Base-by-base conservation (phyloP, 2,797 vertebrate genomes). In the Hippocampus kuda region DNA sequence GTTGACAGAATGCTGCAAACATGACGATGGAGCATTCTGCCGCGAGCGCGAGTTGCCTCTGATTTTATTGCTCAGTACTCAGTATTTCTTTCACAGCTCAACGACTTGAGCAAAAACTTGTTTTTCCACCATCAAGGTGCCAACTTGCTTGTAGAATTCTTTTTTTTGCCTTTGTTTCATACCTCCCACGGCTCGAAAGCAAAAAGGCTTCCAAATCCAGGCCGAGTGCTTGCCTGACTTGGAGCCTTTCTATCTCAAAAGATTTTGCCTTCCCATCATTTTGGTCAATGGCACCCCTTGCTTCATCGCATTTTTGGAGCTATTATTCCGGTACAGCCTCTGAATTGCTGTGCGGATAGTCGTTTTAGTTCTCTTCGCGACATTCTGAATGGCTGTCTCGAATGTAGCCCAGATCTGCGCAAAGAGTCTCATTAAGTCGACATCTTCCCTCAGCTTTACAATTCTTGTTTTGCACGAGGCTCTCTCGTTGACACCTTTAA, bases 41-140 rank as follows among this genome's bases (percentile, higher is more conserved):
- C 69, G 38, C 57, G 2, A 74, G 78, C 72, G 10, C 1, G 1
- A 22, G 49, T 60, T 15, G 51, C 13, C 68, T 77, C 54, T 48
- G 61, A 56, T 69, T 75, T 62, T 71, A 44, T 59, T 22, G 66
- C 74, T 83, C 73, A 77, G 75, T 69, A 27, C 71, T 67, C 4
- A 0, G 68, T 15, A 15, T 46, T 15, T 46, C 13, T 72, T 68
- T 72, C 75, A 75, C 72, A 76, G 73, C 69, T 66, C 73, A 38
- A 54, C n/a, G 54, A 68, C 72, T 65, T 9, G 44, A 66, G 27
- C 20, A 62, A 67, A 75, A 62, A 56, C 74, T 41, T 9, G 26
- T n/a, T 68, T 68, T 66, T 63, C 30, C 27, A 70, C 68, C 63
- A 54, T 56, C 69, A 80, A 16, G 57, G 30, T 54, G 70, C 42